A percentile compares a stretch with the other conserved stretches of the same genome.
Evolutionary conservation across 2,888 invertebrate genomes (phyloP).

Genomic region (Dynastes maya): DNA sequence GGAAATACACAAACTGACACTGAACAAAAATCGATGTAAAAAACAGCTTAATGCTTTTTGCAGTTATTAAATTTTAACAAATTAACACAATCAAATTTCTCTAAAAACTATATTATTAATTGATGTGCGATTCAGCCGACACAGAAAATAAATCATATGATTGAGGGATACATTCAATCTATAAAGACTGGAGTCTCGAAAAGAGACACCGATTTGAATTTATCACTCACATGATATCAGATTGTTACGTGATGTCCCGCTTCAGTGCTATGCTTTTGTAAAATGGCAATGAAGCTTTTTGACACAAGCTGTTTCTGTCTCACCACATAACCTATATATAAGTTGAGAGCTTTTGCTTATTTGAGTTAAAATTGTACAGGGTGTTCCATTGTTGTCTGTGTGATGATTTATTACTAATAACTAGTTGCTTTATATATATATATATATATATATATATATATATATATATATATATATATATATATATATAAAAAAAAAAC

Average conservation of each 20-base stretch:
- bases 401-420: too few relatives aligned
- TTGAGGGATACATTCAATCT: slow-evolving; percentile 56
- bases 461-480: too few relatives aligned
- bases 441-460: too few relatives aligned
- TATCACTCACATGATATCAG: slow-evolving; percentile 35
- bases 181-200: background rate
- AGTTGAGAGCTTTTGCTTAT: slow-evolving; percentile 49
- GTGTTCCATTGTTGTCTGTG: background rate
- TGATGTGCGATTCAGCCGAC: slow-evolving; percentile 22
- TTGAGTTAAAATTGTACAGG: slow-evolving; percentile 23
- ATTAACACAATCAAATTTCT: slow-evolving; percentile 19
- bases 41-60: slow-evolving; percentile 57
- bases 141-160: slow-evolving; percentile 58
- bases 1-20: slow-evolving; percentile 48
- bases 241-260: slow-evolving; percentile 16
- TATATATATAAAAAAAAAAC: too few relatives aligned
- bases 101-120: slow-evolving; percentile 19
- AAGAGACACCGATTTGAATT: slow-evolving; percentile 13
- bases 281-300: slow-evolving; percentile 46
- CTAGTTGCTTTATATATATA: too few relatives aligned
- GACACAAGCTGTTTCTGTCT: slow-evolving; percentile 36
- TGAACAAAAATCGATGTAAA: slow-evolving; percentile 56
- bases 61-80: slow-evolving; percentile 41
- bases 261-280: slow-evolving; percentile 50
- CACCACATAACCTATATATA: slow-evolving; percentile 30